These are phyloP conservation scores for Hiodon alosoides DNA, from an alignment of 2,113 vertebrate genomes.

Conservation along the genomic window DNA sequence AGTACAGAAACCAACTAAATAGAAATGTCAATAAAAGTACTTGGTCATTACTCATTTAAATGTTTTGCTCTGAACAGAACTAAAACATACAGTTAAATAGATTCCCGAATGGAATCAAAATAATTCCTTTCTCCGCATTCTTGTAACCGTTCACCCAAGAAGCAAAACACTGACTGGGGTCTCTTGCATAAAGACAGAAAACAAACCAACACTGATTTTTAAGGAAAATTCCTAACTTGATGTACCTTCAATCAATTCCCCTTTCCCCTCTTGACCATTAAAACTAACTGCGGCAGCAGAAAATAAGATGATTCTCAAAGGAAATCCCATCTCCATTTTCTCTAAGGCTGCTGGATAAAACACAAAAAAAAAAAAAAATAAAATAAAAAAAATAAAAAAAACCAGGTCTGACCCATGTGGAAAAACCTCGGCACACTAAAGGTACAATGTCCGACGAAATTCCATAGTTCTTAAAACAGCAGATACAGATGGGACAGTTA, in stretches of 20 bases:
- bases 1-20: conserved; percentile 43
- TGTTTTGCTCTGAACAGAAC: conserved; percentile 77
- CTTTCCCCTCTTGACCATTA: not conserved
- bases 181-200: conserved; percentile 54
- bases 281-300: not conserved
- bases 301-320: too few relatives aligned
- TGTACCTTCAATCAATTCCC: conserved; percentile 19
- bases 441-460: not conserved
- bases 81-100: conserved; percentile 67
- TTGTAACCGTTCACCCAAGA: conserved; percentile 63
- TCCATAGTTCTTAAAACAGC: not conserved
- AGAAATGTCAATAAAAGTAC: conserved; percentile 51
- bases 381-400: conserved; percentile 23
- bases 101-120: conserved; percentile 77
- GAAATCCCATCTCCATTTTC: too few relatives aligned
- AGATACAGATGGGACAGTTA: not conserved
- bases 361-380: conserved; percentile 31
- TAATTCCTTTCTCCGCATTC: conserved; percentile 74
- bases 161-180: conserved; percentile 31
- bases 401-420: not conserved
- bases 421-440: conserved; percentile 1
- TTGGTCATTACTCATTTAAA: conserved; percentile 39
- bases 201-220: conserved; percentile 24
- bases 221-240: conserved; percentile 17
- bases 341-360: not conserved